These are phyloP conservation scores for Seriola dumerili DNA, from an alignment of 2,113 vertebrate species.

Conservation along the genomic window DNA sequence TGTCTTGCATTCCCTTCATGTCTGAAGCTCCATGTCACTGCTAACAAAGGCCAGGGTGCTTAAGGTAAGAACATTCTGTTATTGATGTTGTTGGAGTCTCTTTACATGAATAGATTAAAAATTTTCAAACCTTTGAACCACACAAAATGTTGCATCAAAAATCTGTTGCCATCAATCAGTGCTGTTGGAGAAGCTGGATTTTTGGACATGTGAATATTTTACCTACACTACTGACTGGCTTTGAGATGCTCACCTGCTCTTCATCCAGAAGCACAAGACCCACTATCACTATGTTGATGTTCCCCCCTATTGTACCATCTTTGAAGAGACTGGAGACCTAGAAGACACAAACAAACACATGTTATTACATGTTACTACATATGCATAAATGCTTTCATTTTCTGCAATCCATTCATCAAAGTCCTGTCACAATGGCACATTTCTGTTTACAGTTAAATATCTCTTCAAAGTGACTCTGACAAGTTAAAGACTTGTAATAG, in stretches of 20 bases:
- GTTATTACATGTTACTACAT: not conserved
- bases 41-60: not conserved
- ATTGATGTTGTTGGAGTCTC: not conserved
- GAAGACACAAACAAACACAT: conserved; percentile 29
- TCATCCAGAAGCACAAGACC: conserved; percentile 91
- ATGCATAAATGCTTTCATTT: not conserved
- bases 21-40: not conserved
- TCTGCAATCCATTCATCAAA: not conserved
- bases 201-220: not conserved
- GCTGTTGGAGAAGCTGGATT: not conserved
- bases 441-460: not conserved
- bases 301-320: conserved; percentile 92
- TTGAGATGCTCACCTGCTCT: conserved; percentile 86
- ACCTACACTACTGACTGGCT: not conserved
- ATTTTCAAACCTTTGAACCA: not conserved
- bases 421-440: not conserved
- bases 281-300: conserved; percentile 92
- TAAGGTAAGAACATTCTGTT: not conserved
- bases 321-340: conserved; percentile 93
- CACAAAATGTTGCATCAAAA: not conserved
- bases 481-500: not conserved
- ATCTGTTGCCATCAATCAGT: not conserved
- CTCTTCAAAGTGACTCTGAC: not conserved
- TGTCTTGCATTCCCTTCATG: not conserved
- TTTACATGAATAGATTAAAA: not conserved